Evolutionary conservation across 2,888 invertebrate species (phyloP), one percentile per base, ranked within the genome.

Genomic region (Cosmia trapezina): DNA sequence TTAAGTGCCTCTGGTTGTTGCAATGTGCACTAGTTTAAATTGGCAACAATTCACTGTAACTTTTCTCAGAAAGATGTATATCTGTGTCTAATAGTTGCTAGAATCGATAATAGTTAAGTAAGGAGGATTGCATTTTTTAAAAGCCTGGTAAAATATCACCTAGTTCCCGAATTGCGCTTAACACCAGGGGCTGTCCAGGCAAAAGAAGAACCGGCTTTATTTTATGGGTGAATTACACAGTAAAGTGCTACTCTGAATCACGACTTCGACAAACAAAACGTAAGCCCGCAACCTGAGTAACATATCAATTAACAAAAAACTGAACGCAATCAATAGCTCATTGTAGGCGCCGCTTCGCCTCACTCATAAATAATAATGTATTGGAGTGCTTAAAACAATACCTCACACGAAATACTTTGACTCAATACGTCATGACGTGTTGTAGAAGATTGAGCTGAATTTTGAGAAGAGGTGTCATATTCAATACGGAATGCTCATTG

Each of bases 311-410:
- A 76, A 77, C 63, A 71, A 77, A 77, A 81, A 77, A 68, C 61
- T 33, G 54, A 73, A 76, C 54, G 60, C 65, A 61, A 80, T 84
- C 72, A 83, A 74, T 73, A 54, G 70, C 57, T 70, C 73, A 80
- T 82, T 85, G 80, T 80, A 70, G 70, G 73, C 57, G 63, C 71
- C 61, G 62, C 54, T 71, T 53, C 67, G 62, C 61, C 67, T 63
- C 37, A 49, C 63, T 62, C 77, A 75, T 83, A 74, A 83, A 80
- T 76, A 80, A 80, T 73, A 72, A 83, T 84, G 73, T 74, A 67
- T 28, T 69, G 51, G 61, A 76, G 72, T 76, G 59, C 64, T 73
- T 75, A 61, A 70, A 76, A 85, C 83, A 85, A 84, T 81, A 85
- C 65, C 59, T 83, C 81, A 85, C 65, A 59, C 54, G 63, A 63